Evolutionary conservation across 1,140 invertebrate species (phyloP), one percentile per base, ranked within the genome.

Genomic region (Drosophila jambulina): DNA sequence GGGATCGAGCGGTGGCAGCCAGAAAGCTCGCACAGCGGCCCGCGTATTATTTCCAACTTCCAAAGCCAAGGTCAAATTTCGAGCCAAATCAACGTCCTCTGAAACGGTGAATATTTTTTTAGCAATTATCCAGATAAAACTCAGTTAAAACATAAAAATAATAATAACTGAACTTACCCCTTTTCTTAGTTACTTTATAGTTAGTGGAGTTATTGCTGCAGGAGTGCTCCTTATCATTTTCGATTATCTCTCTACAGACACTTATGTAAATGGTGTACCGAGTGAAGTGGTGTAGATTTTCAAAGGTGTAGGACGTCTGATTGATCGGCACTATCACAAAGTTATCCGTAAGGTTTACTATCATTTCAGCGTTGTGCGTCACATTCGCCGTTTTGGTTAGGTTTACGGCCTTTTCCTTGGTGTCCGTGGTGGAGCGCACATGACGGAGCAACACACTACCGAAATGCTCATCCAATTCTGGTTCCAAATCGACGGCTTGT

Each of bases 1-100:
- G 0, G 98, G 97, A 64, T 95, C 92, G n/a, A 82, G 59, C 0
- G 98, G 98, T 81, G 96, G 95, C 0, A 95, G 93, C 98, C 98
- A 99, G 12, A 92, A 92, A 0, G 96, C 91, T 42, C 94, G 95
- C 2, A 96, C 94, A 58, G 94, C 94, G 2, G 93, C 75, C 0
- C 80, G 49, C 0, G 91, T 82, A 64, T 15, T 92, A 91, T 65
- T 93, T 1, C 71, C 62, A 2, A 54, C 49, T 19, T 79, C 80
- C 21, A 71, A 25, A 1, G 23, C 12, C 15, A 43, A 65, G n/a
- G 21, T 48, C 9, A 91, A 21, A 19, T 84, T 65, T 2, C 27
- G 15, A 0, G 69, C 70, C 34, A 29, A 46, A 27, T 92, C 91
- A 17, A 81, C 82, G 42, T 70, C 23, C 2, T 69, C 91, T 92